Conservation (phyloP, 2,113 vertebrate genomes). For the Pseudorasbora parva region DNA sequence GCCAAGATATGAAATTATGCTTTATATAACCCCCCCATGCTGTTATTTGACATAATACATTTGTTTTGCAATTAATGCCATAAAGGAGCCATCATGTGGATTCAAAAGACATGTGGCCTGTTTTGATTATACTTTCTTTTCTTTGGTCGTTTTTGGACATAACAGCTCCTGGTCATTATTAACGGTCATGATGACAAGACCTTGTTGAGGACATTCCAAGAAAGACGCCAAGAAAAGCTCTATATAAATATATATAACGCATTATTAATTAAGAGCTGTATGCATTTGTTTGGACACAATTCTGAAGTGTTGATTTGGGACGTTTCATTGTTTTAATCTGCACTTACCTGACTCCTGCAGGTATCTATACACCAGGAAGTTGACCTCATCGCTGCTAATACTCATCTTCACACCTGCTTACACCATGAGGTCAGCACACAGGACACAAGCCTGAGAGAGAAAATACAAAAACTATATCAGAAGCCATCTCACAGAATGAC, state of each 20-base stretch:
- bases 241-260: no score
- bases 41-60: no score
- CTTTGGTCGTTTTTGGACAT: neutral
- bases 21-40: no score
- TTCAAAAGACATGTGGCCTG: neutral
- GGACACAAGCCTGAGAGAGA: conserved; percentile 85
- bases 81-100: neutral
- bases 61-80: no score
- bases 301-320: neutral
- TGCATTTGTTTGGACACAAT: neutral
- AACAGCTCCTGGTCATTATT: no score
- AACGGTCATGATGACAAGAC: neutral
- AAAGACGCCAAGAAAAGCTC: no score
- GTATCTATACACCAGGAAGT: conserved; percentile 99
- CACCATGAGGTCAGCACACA: conserved; percentile 99
- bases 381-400: conserved; percentile 99
- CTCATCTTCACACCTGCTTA: conserved; percentile 99
- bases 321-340: neutral
- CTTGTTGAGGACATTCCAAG: no score
- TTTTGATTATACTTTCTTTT: neutral
- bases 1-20: no score
- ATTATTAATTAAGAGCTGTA: neutral
- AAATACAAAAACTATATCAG: conserved; percentile 52
- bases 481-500: conserved; percentile 26
- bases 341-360: conserved; percentile 97